Base-by-base conservation (phyloP, 2,888 invertebrate species). In the Pegoplata infirma region DNA sequence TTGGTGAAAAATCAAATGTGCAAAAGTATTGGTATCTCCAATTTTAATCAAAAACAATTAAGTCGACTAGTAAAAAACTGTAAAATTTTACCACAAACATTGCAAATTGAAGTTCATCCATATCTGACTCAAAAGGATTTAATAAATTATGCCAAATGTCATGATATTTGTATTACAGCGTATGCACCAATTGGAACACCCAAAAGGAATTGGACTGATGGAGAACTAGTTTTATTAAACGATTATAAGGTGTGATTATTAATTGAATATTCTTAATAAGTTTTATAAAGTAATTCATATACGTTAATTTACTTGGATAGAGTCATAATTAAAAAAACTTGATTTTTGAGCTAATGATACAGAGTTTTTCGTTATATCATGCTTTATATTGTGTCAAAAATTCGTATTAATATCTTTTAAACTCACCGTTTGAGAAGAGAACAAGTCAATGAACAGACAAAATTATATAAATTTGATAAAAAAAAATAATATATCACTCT, bases 131-230 rank as follows among this genome's bases (percentile, higher is more conserved):
- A 97, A 85, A 90, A 89, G 17, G 92, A 93, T 19, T 89, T 97
- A 0, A 92, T 93, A 17, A 91, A 92, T 0, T 94, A 92, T 86
- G 94, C 95, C 87, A 92, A 92, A 76, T 89, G 91, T 0, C 92
- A 91, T 14, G 92, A 91, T 44, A 93, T 97, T 59, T 88, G 90
- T 5, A 87, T 97, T 1, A 95, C 95, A 0, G 96, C 95, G 0
- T 97, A 96, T 90, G 95, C 95, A 82, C 96, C 96, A 0, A 90
- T 97, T 5, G 96, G 96, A 1, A 94, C 94, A 0, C 95, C 95
- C 0, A 95, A 95, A 10, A 71, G 64, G n/a, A 94, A 95, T 12
- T 95, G 94, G 93, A 94, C 93, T 1, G 92, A 94, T 85, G 93
- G 94, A 0, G 94, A 94, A 66, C 93, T 93, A 0, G 91, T 91